Conservation (phyloP, 1,140 invertebrate species). For the Conus betulinus region DNA sequence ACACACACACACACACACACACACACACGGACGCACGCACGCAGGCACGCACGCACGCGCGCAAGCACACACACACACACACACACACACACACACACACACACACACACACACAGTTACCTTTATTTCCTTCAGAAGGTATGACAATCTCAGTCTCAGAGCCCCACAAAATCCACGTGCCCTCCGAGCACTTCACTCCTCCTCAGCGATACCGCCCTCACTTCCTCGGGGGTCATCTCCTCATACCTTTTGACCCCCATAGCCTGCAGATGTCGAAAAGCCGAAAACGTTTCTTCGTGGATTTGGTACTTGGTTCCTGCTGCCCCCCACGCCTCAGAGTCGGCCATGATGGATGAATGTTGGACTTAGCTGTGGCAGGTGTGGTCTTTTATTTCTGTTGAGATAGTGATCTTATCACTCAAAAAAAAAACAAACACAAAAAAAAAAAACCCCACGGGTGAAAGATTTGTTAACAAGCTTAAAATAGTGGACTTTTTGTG, state of each 20-base stretch:
- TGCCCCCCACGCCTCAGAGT: conserved; percentile 24
- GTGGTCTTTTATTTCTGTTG: too few relatives aligned
- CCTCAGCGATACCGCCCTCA: conserved; percentile 36
- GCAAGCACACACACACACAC: too few relatives aligned
- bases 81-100: too few relatives aligned
- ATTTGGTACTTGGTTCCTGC: conserved; percentile 55
- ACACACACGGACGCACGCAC: too few relatives aligned
- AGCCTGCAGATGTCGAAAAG: conserved; percentile 31
- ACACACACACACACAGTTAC: neutral
- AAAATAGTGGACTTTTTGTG: too few relatives aligned
- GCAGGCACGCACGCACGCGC: too few relatives aligned
- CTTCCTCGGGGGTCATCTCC: conserved; percentile 49
- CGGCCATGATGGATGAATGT: conserved; percentile 20
- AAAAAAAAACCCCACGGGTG: too few relatives aligned
- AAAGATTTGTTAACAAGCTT: too few relatives aligned
- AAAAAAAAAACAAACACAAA: too few relatives aligned
- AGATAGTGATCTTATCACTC: too few relatives aligned
- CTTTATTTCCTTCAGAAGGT: conserved; percentile 38
- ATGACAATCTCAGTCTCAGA: conserved; percentile 51
- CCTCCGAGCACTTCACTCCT: conserved; percentile 44
- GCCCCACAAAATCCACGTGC: conserved; percentile 56
- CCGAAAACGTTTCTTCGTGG: conserved; percentile 55
- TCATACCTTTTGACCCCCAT: conserved; percentile 7
- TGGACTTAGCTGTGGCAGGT: too few relatives aligned
- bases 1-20: too few relatives aligned